Evolutionary conservation across 2,888 invertebrate species (phyloP), one percentile per base, ranked within the genome.

Genomic region (Drosophila atripex): DNA sequence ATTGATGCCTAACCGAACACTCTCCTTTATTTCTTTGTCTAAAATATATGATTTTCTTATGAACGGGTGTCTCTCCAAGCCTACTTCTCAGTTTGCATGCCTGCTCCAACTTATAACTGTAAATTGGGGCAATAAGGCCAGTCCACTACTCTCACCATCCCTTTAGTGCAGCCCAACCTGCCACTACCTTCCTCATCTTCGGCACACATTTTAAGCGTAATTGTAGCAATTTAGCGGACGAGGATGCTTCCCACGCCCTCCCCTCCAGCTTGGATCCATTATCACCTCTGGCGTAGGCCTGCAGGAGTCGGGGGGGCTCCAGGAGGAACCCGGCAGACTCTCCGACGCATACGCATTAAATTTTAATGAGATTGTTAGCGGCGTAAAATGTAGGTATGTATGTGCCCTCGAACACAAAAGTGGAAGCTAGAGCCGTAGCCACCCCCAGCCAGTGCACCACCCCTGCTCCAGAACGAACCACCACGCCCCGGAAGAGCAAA

Each of bases 291-390:
- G 6, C n/a, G 11, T 35, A 5, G 23, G 21, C n/a, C 9, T 49
- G 45, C 43, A 5, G 7, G 18, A n/a, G 43, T 3, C 28, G 28
- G 21, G 28, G 21, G 43, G 21, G 32, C 23, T 47, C 5, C 41
- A n/a, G 59, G 60, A 77, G 80, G 30, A 52, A 51, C 64, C 30
- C 21, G 18, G 16, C 63, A 32, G 64, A 63, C 46, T 46, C 65
- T 30, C 38, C 64, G 64, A 64, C 46, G 80, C 88, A 76, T 71
- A 84, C 84, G 84, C 84, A 88, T 88, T 86, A 86, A 88, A 88
- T 88, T 84, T 84, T 84, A 84, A 84, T 84, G 88, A 84, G 88
- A 84, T 84, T 84, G 84, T 84, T 84, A 84, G 78, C 80, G 88
- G 78, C 80, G 82, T 78, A 83, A 84, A 86, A 80, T 84, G 76